A percentile compares a stretch with the other conserved stretches of the same genome.
Evolutionary conservation across 2,888 invertebrate species (phyloP).

Genomic region (Epistrophe grossulariae): DNA sequence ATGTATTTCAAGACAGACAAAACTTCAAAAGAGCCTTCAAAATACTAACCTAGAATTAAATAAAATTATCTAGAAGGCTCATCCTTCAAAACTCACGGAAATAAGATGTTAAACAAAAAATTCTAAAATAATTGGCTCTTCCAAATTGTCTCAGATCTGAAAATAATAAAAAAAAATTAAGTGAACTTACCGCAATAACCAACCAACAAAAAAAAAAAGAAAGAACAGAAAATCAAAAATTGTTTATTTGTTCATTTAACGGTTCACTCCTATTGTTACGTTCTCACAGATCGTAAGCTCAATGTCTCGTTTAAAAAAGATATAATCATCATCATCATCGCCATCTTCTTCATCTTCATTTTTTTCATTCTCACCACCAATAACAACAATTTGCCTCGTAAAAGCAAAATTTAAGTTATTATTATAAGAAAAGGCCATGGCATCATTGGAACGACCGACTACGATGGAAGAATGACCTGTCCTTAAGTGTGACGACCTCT

Average conservation of each 20-base stretch:
- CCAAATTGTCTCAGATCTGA: neutral
- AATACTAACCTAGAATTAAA: neutral
- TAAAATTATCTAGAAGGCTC: neutral
- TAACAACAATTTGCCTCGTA: slow-evolving; percentile 29
- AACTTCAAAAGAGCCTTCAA: neutral
- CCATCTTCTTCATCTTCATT: neutral
- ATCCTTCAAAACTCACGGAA: slow-evolving; percentile 5
- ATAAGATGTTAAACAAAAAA: slow-evolving; percentile 26
- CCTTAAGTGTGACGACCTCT: slow-evolving; percentile 69
- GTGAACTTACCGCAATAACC: neutral
- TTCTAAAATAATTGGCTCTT: slow-evolving; percentile 1
- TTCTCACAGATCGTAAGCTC: slow-evolving; percentile 33
- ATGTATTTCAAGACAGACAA: too few relatives aligned
- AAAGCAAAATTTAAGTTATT: slow-evolving; percentile 34
- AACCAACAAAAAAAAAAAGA: neutral
- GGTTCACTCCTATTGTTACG: slow-evolving; percentile 53
- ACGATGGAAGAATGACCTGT: slow-evolving; percentile 59
- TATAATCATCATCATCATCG: slow-evolving; percentile 32
- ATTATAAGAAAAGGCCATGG: slow-evolving; percentile 51
- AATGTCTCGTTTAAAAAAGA: slow-evolving; percentile 40
- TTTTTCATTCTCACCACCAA: neutral
- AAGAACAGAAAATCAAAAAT: slow-evolving; percentile 7
- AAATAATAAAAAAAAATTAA: neutral
- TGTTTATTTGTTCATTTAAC: slow-evolving; percentile 53
- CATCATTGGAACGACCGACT: slow-evolving; percentile 10